These are phyloP conservation scores for Choloepus hoffmanni DNA, from an alignment of 2,113 vertebrate genomes.

Conservation along the genomic window DNA sequence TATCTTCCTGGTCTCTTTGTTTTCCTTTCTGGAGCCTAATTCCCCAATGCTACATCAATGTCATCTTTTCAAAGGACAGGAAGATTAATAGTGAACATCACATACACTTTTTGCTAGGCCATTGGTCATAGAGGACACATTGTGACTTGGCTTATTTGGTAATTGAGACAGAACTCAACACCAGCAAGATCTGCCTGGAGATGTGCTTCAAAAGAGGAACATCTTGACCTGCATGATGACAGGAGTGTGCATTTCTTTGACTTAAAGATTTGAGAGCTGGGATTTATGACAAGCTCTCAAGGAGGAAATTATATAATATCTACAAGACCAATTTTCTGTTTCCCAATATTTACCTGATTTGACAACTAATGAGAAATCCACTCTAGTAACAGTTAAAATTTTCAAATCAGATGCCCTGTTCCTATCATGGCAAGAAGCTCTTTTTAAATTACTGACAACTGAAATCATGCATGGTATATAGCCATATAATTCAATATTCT, in stretches of 20 bases:
- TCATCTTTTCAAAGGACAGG: conserved; percentile 21
- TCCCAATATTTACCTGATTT: conserved; percentile 50
- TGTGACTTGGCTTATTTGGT: not conserved
- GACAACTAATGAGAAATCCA: conserved; percentile 32
- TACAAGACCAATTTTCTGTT: conserved; percentile 33
- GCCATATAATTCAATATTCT: not conserved
- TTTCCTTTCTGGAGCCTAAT: not conserved
- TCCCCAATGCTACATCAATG: not conserved
- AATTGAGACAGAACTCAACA: conserved; percentile 32
- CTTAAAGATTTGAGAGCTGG: not conserved
- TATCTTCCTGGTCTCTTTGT: not conserved
- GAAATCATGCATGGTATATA: not conserved
- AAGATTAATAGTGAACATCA: conserved; percentile 26
- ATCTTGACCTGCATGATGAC: not conserved
- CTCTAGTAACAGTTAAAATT: not conserved
- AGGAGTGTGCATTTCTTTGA: not conserved
- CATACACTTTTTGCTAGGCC: not conserved
- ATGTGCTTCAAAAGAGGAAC: not conserved
- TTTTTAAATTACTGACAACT: not conserved
- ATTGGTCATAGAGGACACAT: not conserved
- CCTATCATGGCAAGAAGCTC: not conserved
- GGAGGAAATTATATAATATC: not conserved
- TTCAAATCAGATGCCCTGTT: not conserved
- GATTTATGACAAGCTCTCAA: conserved; percentile 49
- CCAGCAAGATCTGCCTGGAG: conserved; percentile 33